These are phyloP conservation scores for Palythoa grandis DNA, from an alignment of 92 coral and sea anemone genomes.

Conservation along the genomic window DNA sequence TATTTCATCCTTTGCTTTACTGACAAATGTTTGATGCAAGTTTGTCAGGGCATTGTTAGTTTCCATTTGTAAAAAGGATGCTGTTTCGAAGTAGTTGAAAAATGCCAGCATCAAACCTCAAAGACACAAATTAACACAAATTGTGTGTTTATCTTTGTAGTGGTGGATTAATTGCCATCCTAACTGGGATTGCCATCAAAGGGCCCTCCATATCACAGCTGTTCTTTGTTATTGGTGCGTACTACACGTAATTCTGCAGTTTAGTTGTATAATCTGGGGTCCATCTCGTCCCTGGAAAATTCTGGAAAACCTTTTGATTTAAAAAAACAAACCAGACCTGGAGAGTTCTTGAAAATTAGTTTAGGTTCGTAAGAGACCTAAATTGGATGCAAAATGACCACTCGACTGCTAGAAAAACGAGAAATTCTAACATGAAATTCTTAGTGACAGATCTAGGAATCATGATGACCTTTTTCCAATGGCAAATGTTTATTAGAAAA, in stretches of 20 bases:
- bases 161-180: slow-evolving; percentile 63
- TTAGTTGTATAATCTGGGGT: neutral
- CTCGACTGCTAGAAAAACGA: too few relatives aligned
- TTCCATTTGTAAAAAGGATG: neutral
- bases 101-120: neutral
- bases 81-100: neutral
- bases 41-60: neutral
- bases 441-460: too few relatives aligned
- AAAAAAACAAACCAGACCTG: too few relatives aligned
- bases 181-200: slow-evolving; percentile 75
- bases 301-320: neutral
- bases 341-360: too few relatives aligned
- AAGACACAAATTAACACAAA: too few relatives aligned
- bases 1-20: too few relatives aligned
- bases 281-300: neutral
- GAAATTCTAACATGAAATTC: too few relatives aligned
- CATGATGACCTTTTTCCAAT: too few relatives aligned
- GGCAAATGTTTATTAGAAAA: too few relatives aligned
- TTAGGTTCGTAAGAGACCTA: too few relatives aligned
- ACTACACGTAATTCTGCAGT: neutral
- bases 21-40: too few relatives aligned
- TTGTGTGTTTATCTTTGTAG: slow-evolving; percentile 39
- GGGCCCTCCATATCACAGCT: slow-evolving; percentile 63
- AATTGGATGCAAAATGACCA: too few relatives aligned
- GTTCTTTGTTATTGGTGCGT: slow-evolving; percentile 73